Evolutionary conservation across 30 jellyfish, hydroid and myxozoan genomes (phyloP).

Genomic region (Turritopsis rubra): DNA sequence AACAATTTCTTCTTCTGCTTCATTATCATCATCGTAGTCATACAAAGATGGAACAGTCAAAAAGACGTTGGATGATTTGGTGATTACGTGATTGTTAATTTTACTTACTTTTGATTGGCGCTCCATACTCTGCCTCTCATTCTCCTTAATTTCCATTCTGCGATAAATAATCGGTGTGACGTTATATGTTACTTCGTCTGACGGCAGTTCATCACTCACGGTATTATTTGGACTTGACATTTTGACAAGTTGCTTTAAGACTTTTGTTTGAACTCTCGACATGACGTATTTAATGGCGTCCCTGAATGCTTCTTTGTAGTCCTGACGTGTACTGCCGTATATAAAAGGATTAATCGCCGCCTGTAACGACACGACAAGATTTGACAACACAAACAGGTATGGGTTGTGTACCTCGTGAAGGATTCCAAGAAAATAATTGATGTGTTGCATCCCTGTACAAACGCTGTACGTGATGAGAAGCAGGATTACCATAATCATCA

Average conservation of each 20-base stretch:
- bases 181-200: not conserved
- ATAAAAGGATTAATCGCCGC: constrained; percentile 88
- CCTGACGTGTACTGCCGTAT: constrained; percentile 82
- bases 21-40: not conserved
- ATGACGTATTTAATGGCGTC: constrained; percentile 20
- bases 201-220: not conserved
- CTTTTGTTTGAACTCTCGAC: not conserved
- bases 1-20: not conserved
- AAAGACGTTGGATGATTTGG: not conserved
- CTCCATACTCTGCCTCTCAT: not conserved
- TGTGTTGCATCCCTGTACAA: constrained; percentile 42
- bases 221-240: not conserved
- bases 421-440: constrained; percentile 13
- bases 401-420: not conserved
- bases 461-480: constrained; percentile 23
- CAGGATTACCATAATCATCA: constrained; percentile 33
- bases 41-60: not conserved
- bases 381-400: constrained; percentile 41
- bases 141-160: not conserved
- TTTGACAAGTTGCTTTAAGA: not conserved
- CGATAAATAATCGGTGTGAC: not conserved
- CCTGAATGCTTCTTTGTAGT: constrained; percentile 68
- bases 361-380: constrained; percentile 66
- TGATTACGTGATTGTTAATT: not conserved
- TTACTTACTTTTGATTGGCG: not conserved